Evolutionary conservation across 1,140 invertebrate genomes (phyloP), one percentile per base, ranked within the genome.

Genomic region (Uloborus diversus): DNA sequence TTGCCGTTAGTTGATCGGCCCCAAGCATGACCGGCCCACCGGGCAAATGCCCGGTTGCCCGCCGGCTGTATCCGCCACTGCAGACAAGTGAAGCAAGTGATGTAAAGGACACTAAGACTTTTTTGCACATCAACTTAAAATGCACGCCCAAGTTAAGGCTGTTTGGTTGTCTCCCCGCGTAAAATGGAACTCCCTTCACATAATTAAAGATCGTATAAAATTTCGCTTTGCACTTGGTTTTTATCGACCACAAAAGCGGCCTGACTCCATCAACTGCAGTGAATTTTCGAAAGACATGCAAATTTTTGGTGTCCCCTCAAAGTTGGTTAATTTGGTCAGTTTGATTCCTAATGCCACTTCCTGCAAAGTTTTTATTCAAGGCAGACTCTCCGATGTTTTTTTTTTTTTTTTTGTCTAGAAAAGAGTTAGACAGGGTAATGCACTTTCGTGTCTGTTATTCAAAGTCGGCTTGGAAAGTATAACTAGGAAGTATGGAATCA

Each of bases 271-370:
- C 20, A 11, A 66, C 9, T 9, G 0, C 37, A 49, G 51, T 17
- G 42, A 66, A 49, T 66, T 66, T 49, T 51, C 51, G 14, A 66
- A 32, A 47, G 25, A 4, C 5, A 13, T 66, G 64, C 35, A 49
- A 49, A 25, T 49, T 28, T 66, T 28, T 66, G 64, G 51, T 28
- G 51, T 49, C 28, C 11, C 28, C 20, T 17, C n/a, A 49, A 66
- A 49, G 20, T 17, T 66, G 42, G 25, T 66, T 25, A 66, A 66
- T 49, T 47, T 66, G 23, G 25, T 66, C 13, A 66, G 30, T 3
- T 49, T 66, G 23, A 66, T 25, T 30, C 14, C 51, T 17, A 30
- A 35, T 49, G 28, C 17, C 37, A 47, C n/a, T 25, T 66, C 28
- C 25, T 56, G 3, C 20, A 5, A 37, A 20, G 20, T 64, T 42